These are phyloP conservation scores for Orientallactaga sibirica DNA, from an alignment of 2,797 vertebrate species.

Conservation along the genomic window DNA sequence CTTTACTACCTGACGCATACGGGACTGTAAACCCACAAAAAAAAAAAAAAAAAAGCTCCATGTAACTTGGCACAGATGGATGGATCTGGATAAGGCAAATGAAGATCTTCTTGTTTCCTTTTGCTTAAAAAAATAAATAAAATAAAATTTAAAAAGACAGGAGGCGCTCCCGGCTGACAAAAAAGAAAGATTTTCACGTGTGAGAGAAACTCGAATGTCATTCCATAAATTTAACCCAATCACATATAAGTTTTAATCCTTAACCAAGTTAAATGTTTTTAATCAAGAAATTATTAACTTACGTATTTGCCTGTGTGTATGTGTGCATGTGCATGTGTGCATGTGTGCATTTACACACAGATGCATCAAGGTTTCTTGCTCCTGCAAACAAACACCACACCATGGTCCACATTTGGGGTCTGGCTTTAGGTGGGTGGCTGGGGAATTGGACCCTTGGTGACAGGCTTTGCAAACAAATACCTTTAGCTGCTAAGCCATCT, in stretches of 20 bases:
- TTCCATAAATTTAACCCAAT: neutral
- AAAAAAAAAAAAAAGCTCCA: neutral
- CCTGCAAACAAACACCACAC: too few relatives aligned
- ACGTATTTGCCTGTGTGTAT: too few relatives aligned
- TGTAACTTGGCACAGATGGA: neutral
- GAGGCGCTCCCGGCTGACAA: neutral
- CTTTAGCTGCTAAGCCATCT: too few relatives aligned
- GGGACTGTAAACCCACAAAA: neutral
- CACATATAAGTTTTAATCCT: constrained; percentile 21
- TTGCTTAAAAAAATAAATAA: too few relatives aligned
- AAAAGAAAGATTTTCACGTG: neutral
- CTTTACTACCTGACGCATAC: neutral
- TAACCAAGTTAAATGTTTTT: constrained; percentile 30
- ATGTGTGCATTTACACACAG: too few relatives aligned
- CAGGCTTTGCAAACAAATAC: too few relatives aligned
- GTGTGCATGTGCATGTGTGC: too few relatives aligned
- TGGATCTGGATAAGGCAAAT: constrained; percentile 37
- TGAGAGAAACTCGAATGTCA: constrained; percentile 29
- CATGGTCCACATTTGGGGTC: too few relatives aligned
- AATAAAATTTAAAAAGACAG: too few relatives aligned
- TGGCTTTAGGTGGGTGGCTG: too few relatives aligned
- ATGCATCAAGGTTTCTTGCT: too few relatives aligned
- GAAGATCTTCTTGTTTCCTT: neutral
- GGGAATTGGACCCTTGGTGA: too few relatives aligned
- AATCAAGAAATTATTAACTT: neutral